A percentile compares a stretch with the other conserved stretches of the same genome.
phyloP scores from a whole-genome alignment of 2,888 invertebrate species.

The Vannuccia rotundouncinata region DNA sequence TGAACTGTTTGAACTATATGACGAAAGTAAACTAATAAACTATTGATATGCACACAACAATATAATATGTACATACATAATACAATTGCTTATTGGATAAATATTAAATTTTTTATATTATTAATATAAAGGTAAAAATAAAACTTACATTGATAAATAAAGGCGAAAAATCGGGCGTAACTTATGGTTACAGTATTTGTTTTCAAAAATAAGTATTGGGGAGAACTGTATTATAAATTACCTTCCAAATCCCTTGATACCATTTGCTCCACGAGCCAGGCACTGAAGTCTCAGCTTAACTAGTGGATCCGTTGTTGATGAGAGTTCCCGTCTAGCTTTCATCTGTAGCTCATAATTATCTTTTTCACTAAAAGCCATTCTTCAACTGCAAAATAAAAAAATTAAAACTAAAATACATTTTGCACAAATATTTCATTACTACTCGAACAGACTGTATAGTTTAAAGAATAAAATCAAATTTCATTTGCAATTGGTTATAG shows the following conservation, averaged over 20 bases:
- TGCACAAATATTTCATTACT: too few relatives aligned
- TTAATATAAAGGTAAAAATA: background rate
- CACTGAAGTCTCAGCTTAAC: constrained; percentile 76
- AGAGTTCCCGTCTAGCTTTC: constrained; percentile 60
- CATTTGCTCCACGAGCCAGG: constrained; percentile 74
- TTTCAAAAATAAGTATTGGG: too few relatives aligned
- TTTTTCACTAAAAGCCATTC: constrained; percentile 66
- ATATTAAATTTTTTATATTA: background rate
- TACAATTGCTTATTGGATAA: background rate
- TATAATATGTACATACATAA: background rate
- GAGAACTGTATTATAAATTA: constrained; percentile 56
- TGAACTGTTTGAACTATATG: background rate
- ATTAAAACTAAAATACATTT: too few relatives aligned
- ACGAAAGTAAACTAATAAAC: background rate
- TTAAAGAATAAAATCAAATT: too few relatives aligned
- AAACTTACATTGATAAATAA: background rate
- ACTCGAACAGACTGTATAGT: too few relatives aligned
- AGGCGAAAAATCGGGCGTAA: background rate
- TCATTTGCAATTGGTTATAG: too few relatives aligned
- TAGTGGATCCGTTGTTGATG: constrained; percentile 68
- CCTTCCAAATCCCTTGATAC: constrained; percentile 80
- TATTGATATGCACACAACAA: background rate
- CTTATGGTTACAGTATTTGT: too few relatives aligned
- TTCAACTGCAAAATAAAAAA: background rate
- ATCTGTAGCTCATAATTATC: constrained; percentile 73